phyloP scores from a whole-genome alignment of 2,797 vertebrate genomes.

The Tadarida brasiliensis region DNA sequence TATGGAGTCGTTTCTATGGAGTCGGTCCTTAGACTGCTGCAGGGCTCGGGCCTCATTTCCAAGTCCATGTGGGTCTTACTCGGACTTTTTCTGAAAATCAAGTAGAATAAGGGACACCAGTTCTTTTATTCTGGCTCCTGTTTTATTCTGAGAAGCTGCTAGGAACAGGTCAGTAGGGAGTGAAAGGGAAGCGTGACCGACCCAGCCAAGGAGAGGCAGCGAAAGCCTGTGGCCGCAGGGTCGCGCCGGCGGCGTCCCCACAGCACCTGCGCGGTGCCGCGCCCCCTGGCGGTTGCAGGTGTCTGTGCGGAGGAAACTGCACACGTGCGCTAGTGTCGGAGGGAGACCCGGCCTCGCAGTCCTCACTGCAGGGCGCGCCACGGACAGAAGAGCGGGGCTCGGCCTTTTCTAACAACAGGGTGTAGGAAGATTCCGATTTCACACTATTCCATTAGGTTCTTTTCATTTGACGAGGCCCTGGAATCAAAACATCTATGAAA shows the following conservation, averaged over 20 bases:
- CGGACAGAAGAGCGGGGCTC: no score
- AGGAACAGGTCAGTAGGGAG: background rate
- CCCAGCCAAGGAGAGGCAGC: background rate
- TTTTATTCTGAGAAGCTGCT: constrained; percentile 22
- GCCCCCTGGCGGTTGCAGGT: background rate
- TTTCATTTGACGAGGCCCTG: constrained; percentile 26
- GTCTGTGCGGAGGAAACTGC: background rate
- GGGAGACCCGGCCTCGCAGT: no score
- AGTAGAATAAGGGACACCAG: background rate
- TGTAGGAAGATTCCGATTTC: background rate
- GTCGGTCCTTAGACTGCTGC: no score
- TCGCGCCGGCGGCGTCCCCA: background rate
- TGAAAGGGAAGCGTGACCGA: background rate
- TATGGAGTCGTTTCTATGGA: no score
- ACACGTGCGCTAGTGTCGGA: no score
- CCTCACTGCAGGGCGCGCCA: no score
- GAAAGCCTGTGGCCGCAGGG: background rate
- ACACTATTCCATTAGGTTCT: background rate
- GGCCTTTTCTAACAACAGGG: background rate
- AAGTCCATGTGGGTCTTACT: background rate
- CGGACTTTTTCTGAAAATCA: background rate
- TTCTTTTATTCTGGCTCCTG: background rate
- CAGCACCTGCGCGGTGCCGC: background rate
- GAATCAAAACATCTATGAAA: background rate
- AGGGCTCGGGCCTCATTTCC: background rate